Conservation (phyloP, 2,888 invertebrate species). For the Heliconius ethilla region DNA sequence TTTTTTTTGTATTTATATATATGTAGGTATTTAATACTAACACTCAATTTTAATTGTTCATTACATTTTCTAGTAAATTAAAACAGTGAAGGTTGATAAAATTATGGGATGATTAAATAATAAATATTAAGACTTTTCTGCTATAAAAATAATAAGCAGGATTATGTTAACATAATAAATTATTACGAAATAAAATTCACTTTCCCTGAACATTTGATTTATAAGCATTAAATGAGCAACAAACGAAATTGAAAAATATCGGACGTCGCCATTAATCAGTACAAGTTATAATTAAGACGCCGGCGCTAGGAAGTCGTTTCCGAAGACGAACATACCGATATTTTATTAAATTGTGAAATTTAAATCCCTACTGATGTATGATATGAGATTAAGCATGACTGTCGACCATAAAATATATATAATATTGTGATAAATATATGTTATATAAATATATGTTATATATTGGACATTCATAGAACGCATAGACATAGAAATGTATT, state of each 20-base stretch:
- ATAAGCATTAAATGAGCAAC: conserved; percentile 27
- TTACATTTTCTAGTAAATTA: neutral
- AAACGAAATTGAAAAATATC: conserved; percentile 50
- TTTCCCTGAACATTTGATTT: conserved; percentile 29
- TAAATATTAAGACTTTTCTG: neutral
- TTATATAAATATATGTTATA: conserved; percentile 50
- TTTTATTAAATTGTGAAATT: conserved; percentile 41
- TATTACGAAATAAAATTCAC: conserved; percentile 26
- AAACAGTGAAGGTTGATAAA: neutral
- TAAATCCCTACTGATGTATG: conserved; percentile 34
- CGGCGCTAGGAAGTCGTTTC: conserved; percentile 50
- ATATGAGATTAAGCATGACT: conserved; percentile 39
- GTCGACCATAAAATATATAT: conserved; percentile 35
- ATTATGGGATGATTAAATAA: neutral
- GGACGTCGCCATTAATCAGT: conserved; percentile 50
- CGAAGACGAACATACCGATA: conserved; percentile 39
- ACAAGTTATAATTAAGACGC: conserved; percentile 56
- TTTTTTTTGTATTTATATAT: neutral
- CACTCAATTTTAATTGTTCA: neutral
- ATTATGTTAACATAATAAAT: conserved; percentile 22
- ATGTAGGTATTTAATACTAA: neutral
- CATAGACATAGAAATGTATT: too few species aligned
- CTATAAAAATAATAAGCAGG: neutral
- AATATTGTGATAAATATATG: conserved; percentile 47
- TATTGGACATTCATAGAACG: neutral